Percentiles rank a stretch among this genome's conserved stretches.
These are phyloP conservation scores for Pinna nobilis DNA, from an alignment of 1,140 invertebrate genomes.

Conservation along the genomic window DNA sequence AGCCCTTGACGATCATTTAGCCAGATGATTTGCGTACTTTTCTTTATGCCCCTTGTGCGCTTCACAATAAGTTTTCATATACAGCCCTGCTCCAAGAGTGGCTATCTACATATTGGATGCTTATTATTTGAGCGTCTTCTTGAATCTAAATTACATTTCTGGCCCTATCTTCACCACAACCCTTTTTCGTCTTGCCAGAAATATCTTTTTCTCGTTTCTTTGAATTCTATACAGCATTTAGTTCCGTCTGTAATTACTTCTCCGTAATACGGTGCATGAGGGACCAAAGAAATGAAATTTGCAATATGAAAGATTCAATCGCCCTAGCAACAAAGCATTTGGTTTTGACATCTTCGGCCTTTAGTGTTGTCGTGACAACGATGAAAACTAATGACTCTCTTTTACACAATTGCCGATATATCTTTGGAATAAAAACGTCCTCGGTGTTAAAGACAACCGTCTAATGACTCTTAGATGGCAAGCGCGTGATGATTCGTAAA, in stretches of 20 bases:
- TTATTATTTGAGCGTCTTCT: slow-evolving; percentile 25
- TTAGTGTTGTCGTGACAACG: slow-evolving; percentile 30
- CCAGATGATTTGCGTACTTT: slow-evolving; percentile 13
- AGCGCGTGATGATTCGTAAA: background rate
- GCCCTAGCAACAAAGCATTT: slow-evolving; percentile 39
- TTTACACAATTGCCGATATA: slow-evolving; percentile 44
- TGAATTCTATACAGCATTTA: slow-evolving; percentile 45
- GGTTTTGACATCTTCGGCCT: slow-evolving; percentile 38
- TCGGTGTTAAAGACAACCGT: slow-evolving; percentile 4
- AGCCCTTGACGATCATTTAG: slow-evolving; percentile 16
- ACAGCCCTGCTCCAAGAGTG: slow-evolving; percentile 13
- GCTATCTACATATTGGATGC: slow-evolving; percentile 32
- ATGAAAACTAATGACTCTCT: slow-evolving; percentile 37
- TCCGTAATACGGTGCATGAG: slow-evolving; percentile 40
- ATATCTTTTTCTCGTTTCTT: too few species aligned
- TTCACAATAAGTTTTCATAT: slow-evolving; percentile 37
- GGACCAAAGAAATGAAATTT: slow-evolving; percentile 48
- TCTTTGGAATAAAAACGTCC: slow-evolving; percentile 13
- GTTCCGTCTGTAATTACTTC: slow-evolving; percentile 37
- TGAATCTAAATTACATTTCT: slow-evolving; percentile 27
- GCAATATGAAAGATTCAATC: slow-evolving; percentile 48
- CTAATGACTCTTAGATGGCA: slow-evolving; percentile 11
- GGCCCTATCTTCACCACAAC: background rate
- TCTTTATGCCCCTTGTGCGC: background rate
- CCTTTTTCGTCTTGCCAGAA: background rate